Conservation (phyloP, 1,140 invertebrate species). For the Trichoplusia ni region DNA sequence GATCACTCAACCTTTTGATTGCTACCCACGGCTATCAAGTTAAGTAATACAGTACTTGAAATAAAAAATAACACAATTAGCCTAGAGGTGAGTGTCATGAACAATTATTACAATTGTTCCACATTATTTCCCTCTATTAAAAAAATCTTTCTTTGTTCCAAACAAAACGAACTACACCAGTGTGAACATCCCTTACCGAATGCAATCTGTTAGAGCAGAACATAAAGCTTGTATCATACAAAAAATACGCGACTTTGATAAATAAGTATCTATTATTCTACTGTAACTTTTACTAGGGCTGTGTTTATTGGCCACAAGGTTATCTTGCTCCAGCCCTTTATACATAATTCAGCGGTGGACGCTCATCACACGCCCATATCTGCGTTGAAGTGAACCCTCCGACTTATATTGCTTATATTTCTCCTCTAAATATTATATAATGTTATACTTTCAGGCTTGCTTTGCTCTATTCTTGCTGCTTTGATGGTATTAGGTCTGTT, state of each 20-base stretch:
- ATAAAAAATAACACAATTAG: no score
- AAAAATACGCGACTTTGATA: background rate
- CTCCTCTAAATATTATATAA: slow-evolving; percentile 34
- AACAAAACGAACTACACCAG: no score
- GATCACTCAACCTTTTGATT: no score
- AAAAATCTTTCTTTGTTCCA: no score
- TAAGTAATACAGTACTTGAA: no score
- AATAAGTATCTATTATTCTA: slow-evolving; percentile 31
- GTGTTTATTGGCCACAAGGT: slow-evolving; percentile 33
- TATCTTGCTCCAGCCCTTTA: slow-evolving; percentile 36
- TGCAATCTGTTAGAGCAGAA: no score
- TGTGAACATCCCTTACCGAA: no score
- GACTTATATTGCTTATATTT: slow-evolving; percentile 39
- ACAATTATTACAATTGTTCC: no score
- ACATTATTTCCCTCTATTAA: no score
- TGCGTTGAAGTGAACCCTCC: slow-evolving; percentile 17
- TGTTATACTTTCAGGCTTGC: slow-evolving; percentile 7
- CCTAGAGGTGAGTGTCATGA: no score
- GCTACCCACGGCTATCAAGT: no score
- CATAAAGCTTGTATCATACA: background rate
- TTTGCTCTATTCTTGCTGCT: background rate
- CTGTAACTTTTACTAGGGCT: slow-evolving; percentile 24
- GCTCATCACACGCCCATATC: slow-evolving; percentile 42
- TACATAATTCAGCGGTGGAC: slow-evolving; percentile 45
- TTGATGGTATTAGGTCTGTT: background rate